These are phyloP conservation scores for Virgularia gustaviana DNA, from an alignment of 92 coral and sea anemone genomes.

Conservation along the genomic window DNA sequence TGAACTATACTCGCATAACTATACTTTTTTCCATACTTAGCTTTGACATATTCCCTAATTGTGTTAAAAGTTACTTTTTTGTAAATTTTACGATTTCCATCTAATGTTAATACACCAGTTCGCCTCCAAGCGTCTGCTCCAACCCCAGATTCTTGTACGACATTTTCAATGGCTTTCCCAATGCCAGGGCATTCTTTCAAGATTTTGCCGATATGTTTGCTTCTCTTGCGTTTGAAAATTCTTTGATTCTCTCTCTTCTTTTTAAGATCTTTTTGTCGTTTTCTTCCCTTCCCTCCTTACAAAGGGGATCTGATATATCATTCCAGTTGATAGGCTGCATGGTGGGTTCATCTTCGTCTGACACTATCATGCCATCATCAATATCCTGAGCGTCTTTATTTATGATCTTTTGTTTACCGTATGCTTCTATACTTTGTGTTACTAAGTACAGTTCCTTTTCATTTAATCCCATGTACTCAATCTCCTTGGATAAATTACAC, in stretches of 20 bases:
- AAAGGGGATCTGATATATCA: conserved; percentile 39
- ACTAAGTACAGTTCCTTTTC: conserved; percentile 1
- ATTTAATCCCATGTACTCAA: background rate
- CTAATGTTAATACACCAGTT: conserved; percentile 48
- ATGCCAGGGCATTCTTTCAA: conserved; percentile 52
- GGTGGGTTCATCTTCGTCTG: conserved; percentile 45
- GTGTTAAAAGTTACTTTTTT: conserved; percentile 44
- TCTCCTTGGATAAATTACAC: background rate
- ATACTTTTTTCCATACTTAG: conserved; percentile 1
- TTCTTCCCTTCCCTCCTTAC: conserved; percentile 47
- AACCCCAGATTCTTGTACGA: conserved; percentile 44
- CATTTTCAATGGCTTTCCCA: conserved; percentile 45
- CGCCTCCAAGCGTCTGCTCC: conserved; percentile 53
- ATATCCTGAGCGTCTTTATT: conserved; percentile 31
- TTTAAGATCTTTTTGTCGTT: conserved; percentile 40
- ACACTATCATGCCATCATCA: conserved; percentile 48
- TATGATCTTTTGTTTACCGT: background rate
- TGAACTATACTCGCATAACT: background rate
- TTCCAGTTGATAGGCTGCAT: conserved; percentile 39
- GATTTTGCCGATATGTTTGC: conserved; percentile 53
- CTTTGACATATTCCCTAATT: conserved; percentile 14
- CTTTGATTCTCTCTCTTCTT: conserved; percentile 42
- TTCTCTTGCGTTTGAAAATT: conserved; percentile 50
- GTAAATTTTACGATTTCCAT: conserved; percentile 38
- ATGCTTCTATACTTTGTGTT: background rate